phyloP scores from a whole-genome alignment of 2,888 invertebrate genomes.

The Calliphora vomitoria region DNA sequence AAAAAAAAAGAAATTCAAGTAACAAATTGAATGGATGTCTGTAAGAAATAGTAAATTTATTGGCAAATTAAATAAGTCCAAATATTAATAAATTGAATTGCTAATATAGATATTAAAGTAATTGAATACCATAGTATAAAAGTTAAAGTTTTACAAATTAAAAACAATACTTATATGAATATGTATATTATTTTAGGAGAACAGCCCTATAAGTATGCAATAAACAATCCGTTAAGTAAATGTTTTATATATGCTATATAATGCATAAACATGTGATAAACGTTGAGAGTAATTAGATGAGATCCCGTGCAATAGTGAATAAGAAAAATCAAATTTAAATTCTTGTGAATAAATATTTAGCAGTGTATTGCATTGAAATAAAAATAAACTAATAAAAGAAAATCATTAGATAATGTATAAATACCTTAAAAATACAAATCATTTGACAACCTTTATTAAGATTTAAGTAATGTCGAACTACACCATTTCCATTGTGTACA shows the following conservation, averaged over 20 bases:
- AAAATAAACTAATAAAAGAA: neutral
- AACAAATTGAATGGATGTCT: no score
- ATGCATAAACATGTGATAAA: constrained; percentile 32
- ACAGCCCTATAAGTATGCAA: constrained; percentile 39
- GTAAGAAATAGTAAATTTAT: no score
- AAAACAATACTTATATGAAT: neutral
- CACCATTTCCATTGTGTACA: no score
- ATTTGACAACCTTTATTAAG: neutral
- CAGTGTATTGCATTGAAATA: neutral
- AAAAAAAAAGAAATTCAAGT: neutral
- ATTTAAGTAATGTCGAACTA: neutral
- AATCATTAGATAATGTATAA: neutral
- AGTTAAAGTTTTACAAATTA: neutral
- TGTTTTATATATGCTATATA: constrained; percentile 16
- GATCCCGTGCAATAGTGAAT: constrained; percentile 23
- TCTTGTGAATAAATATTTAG: neutral
- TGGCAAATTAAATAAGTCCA: no score
- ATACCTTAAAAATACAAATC: neutral
- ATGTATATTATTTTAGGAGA: neutral
- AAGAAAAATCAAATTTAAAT: neutral
- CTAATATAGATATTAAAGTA: no score
- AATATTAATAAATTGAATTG: no score
- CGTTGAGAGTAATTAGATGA: neutral
- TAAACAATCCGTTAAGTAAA: neutral
- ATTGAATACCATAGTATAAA: neutral